Conservation (phyloP, 2,113 vertebrate genomes). For the Mionectes macconnelli region DNA sequence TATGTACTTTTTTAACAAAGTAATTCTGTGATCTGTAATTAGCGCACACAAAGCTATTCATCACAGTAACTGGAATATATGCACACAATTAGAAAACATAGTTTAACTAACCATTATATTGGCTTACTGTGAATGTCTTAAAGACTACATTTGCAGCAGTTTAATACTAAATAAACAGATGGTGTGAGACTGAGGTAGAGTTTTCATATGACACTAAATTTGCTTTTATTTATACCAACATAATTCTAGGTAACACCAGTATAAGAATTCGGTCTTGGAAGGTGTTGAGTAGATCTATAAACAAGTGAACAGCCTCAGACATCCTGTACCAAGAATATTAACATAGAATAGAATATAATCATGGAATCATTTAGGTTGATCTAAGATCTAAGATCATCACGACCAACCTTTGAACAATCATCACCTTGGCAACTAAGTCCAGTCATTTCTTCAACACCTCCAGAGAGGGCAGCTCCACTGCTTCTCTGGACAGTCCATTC, state of each 20-base stretch:
- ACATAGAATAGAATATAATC: neutral
- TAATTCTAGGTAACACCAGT: neutral
- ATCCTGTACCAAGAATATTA: neutral
- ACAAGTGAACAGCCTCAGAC: neutral
- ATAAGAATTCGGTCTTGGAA: neutral
- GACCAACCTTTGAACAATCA: neutral
- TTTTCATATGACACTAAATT: neutral
- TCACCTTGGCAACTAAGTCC: neutral
- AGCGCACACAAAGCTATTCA: neutral
- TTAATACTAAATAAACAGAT: neutral
- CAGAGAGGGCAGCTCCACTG: neutral
- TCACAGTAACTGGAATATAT: neutral
- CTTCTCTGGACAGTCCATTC: neutral
- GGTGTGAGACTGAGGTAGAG: neutral
- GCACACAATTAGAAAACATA: neutral
- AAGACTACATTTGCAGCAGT: neutral
- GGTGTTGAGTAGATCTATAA: neutral
- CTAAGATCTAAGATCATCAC: rapidly evolving
- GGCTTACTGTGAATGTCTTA: neutral
- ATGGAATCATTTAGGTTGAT: neutral
- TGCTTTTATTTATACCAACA: neutral
- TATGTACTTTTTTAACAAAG: neutral
- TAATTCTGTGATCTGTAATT: neutral
- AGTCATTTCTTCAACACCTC: neutral
- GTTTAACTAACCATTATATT: neutral